Percentiles rank a stretch among this genome's conserved stretches.
phyloP scores from a whole-genome alignment of 2,113 vertebrate species.

The Macaca mulatta region DNA sequence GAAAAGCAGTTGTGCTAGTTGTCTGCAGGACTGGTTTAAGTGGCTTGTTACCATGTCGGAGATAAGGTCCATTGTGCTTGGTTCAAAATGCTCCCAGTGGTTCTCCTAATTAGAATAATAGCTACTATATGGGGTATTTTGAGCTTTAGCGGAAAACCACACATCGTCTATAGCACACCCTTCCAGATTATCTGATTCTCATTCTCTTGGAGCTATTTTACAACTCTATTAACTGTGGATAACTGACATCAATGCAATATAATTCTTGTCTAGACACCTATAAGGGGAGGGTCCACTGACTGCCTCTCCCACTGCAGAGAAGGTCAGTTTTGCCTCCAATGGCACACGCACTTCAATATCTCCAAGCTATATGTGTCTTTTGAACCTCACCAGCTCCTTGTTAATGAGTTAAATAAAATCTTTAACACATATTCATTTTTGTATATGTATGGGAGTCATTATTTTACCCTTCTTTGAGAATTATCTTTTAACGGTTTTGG shows the following conservation, averaged over 20 bases:
- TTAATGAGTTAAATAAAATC: neutral
- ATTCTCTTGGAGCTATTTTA: neutral
- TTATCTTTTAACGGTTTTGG: neutral
- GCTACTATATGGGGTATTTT: neutral
- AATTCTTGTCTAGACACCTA: neutral
- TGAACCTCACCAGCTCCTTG: neutral
- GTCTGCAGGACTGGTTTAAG: neutral
- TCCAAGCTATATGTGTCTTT: neutral
- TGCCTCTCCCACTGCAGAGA: neutral
- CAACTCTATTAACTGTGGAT: neutral
- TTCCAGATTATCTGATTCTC: neutral
- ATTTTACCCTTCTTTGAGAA: slow-evolving; percentile 20
- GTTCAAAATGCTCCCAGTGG: neutral
- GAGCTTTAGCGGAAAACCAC: neutral
- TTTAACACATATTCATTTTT: neutral
- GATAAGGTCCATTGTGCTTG: neutral
- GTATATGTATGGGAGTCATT: neutral
- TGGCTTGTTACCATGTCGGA: neutral
- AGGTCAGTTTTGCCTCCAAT: neutral
- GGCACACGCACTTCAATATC: neutral
- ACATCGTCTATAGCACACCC: neutral
- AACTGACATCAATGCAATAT: neutral
- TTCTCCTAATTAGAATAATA: neutral
- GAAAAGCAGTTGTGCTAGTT: neutral
- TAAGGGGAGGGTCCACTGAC: neutral